Conservation (phyloP, 2,797 vertebrate genomes). For the Alcedo atthis region DNA sequence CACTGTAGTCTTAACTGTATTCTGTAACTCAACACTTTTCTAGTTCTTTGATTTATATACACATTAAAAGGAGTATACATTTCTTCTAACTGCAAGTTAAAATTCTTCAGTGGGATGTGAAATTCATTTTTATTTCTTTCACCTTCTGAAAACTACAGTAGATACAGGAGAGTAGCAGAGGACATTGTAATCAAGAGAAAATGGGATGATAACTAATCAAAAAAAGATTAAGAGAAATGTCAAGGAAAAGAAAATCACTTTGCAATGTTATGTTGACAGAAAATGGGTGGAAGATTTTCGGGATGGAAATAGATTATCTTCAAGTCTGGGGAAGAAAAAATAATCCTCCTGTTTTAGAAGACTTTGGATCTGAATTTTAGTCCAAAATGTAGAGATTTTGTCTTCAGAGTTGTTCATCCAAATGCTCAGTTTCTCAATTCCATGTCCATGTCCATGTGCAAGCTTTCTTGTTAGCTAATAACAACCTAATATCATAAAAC, state of each 20-base stretch:
- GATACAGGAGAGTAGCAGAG: neutral
- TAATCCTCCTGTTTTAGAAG: neutral
- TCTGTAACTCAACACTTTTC: neutral
- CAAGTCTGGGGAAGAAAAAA: neutral
- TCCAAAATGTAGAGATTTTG: neutral
- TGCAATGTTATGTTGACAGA: neutral
- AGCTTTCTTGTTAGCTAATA: neutral
- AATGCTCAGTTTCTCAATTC: neutral
- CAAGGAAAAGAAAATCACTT: neutral
- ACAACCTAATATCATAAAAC: neutral
- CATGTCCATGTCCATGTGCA: accelerated
- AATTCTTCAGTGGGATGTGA: neutral
- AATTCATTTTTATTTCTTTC: neutral
- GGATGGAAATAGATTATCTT: neutral
- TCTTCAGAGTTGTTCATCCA: neutral
- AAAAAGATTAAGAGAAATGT: neutral
- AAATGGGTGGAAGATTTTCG: neutral
- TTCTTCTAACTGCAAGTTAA: neutral
- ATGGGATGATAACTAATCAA: neutral
- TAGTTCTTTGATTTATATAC: neutral
- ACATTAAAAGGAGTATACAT: neutral
- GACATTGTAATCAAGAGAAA: neutral
- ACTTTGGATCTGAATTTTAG: neutral
- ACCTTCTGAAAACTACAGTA: neutral
- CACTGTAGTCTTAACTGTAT: neutral